Percentiles rank a stretch among this genome's conserved stretches.
phyloP scores from a whole-genome alignment of 2,113 vertebrate genomes.

The Caretta caretta region DNA sequence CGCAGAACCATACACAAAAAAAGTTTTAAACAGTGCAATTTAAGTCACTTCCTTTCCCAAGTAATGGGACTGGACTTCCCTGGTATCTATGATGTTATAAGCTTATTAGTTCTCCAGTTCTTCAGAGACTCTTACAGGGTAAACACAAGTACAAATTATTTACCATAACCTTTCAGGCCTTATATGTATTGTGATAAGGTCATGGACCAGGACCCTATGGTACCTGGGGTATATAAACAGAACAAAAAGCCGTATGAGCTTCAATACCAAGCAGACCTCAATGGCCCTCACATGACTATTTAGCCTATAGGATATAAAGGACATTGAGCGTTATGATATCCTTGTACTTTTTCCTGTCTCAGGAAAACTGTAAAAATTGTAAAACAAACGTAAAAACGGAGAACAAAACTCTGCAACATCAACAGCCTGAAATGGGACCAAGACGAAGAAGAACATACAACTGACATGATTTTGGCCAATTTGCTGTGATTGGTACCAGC shows the following conservation, averaged over 20 bases:
- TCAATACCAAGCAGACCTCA: background rate
- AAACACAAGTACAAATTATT: background rate
- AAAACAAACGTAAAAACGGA: background rate
- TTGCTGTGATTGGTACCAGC: background rate
- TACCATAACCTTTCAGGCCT: background rate
- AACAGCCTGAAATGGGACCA: background rate
- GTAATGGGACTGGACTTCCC: background rate
- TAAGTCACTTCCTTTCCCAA: background rate
- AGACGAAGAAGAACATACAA: background rate
- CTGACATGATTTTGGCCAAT: background rate
- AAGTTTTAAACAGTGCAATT: background rate
- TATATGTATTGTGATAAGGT: background rate
- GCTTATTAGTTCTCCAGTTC: background rate
- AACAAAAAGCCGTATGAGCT: background rate
- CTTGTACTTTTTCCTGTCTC: background rate
- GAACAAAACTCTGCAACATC: background rate
- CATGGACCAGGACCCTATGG: background rate
- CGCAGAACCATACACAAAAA: background rate
- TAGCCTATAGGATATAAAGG: background rate
- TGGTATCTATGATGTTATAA: background rate
- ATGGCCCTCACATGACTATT: background rate
- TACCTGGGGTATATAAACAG: background rate
- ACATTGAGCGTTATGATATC: background rate
- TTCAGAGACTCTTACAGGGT: background rate
- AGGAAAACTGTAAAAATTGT: background rate